These are phyloP conservation scores for Batillaria attramentaria DNA, from an alignment of 1,140 invertebrate species.

Conservation along the genomic window DNA sequence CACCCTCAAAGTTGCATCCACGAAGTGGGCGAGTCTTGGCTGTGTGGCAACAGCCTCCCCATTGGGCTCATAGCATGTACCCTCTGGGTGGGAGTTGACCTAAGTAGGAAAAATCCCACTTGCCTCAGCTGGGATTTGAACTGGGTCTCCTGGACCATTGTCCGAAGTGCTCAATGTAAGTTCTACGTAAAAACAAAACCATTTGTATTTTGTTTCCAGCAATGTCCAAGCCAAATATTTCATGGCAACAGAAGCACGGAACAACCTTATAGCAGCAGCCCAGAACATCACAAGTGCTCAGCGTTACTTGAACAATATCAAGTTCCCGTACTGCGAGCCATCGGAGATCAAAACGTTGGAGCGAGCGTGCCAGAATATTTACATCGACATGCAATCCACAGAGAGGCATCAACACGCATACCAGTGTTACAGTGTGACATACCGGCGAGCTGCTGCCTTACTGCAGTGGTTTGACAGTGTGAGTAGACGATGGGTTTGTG, in stretches of 20 bases:
- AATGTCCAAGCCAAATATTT: slow-evolving; percentile 70
- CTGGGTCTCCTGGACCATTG: too few relatives aligned
- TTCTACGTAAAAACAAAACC: too few relatives aligned
- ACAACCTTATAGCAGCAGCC: slow-evolving; percentile 76
- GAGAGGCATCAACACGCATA: slow-evolving; percentile 74
- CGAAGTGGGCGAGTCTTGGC: too few relatives aligned
- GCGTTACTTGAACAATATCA: slow-evolving; percentile 74
- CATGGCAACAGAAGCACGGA: slow-evolving; percentile 75
- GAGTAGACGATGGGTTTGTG: too few relatives aligned
- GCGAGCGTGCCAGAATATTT: slow-evolving; percentile 75
- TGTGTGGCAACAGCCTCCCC: too few relatives aligned
- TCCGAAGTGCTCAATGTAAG: too few relatives aligned
- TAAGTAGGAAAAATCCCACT: too few relatives aligned
- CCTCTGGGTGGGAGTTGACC: too few relatives aligned
- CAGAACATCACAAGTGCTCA: slow-evolving; percentile 76
- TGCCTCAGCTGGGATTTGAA: too few relatives aligned
- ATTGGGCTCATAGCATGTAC: too few relatives aligned
- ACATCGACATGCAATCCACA: slow-evolving; percentile 75
- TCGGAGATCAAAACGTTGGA: slow-evolving; percentile 75
- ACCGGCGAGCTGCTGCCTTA: slow-evolving; percentile 74
- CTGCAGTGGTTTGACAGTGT: slow-evolving; percentile 78
- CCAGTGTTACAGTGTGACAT: slow-evolving; percentile 74
- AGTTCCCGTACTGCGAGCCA: slow-evolving; percentile 78
- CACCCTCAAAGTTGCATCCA: too few relatives aligned
- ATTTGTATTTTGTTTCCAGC: too few relatives aligned